These are phyloP conservation scores for Luscinia megarhynchos DNA, from an alignment of 2,797 vertebrate genomes.

Conservation along the genomic window DNA sequence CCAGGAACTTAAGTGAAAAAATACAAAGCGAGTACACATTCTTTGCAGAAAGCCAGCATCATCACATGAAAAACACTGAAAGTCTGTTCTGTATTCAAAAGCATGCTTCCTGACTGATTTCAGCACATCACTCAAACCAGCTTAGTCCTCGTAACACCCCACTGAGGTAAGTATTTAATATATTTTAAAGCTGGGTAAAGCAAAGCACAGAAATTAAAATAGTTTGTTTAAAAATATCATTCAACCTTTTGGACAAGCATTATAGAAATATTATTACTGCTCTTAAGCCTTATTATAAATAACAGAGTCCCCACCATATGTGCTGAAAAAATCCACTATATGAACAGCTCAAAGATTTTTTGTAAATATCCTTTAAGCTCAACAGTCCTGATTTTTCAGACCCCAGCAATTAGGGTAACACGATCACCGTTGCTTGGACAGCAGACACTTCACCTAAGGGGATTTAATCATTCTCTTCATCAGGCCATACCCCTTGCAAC, in stretches of 20 bases:
- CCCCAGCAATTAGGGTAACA: not conserved
- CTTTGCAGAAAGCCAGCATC: not conserved
- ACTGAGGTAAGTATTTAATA: constrained; percentile 36
- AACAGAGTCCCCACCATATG: not conserved
- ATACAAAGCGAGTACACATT: not conserved
- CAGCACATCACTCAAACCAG: constrained; percentile 12
- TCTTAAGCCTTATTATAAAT: not conserved
- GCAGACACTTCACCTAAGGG: not conserved
- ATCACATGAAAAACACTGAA: not conserved
- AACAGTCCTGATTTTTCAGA: constrained; percentile 3
- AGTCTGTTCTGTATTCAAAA: constrained; percentile 32
- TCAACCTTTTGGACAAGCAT: not conserved
- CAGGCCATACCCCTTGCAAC: not conserved
- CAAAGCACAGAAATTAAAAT: not conserved
- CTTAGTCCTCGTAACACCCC: not conserved
- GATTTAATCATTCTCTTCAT: not conserved
- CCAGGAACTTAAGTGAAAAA: constrained; percentile 11
- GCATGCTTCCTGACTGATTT: constrained; percentile 14
- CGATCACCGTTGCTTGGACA: not conserved
- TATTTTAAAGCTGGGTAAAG: constrained; percentile 27
- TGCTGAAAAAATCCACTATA: not conserved
- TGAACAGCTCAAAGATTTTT: not conserved
- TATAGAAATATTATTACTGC: not conserved
- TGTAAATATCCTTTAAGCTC: not conserved
- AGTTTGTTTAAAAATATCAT: constrained; percentile 2